These are phyloP conservation scores for Apostichopus leukothele DNA, from an alignment of 53 echinoderm and acorn worm species.

Conservation along the genomic window DNA sequence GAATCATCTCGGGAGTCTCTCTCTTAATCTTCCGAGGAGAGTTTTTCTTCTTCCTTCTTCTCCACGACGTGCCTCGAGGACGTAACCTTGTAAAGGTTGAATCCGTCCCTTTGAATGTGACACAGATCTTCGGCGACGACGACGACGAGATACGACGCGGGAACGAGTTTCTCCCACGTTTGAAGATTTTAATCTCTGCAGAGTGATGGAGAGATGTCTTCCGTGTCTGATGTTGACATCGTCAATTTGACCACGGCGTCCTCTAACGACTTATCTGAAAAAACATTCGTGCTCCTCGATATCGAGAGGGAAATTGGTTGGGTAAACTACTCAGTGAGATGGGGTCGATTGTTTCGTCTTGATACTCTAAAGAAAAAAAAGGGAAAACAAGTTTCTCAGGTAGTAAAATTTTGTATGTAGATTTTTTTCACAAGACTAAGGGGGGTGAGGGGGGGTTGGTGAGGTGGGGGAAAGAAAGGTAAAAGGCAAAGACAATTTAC, in stretches of 20 bases:
- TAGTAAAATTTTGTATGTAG: neutral
- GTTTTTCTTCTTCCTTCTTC: neutral
- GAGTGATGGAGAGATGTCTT: neutral
- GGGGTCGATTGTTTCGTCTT: neutral
- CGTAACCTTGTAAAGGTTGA: conserved; percentile 36
- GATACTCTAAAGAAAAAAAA: neutral
- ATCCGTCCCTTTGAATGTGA: neutral
- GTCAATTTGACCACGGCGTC: neutral
- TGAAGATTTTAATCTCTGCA: neutral
- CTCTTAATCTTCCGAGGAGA: neutral
- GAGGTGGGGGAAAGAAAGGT: too few species aligned
- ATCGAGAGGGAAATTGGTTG: neutral
- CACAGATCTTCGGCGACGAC: neutral
- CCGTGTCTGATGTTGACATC: neutral
- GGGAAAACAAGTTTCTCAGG: neutral
- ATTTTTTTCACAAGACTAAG: neutral
- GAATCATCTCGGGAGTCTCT: conserved; percentile 21
- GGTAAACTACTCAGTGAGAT: neutral
- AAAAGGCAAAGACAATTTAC: too few species aligned
- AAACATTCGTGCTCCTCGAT: too few species aligned
- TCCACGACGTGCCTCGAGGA: neutral
- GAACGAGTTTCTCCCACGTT: neutral
- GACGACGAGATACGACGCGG: neutral
- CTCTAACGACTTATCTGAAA: too few species aligned
- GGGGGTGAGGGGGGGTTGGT: too few species aligned